These are phyloP conservation scores for Belgica antarctica DNA, from an alignment of 2,888 invertebrate species.

Conservation along the genomic window DNA sequence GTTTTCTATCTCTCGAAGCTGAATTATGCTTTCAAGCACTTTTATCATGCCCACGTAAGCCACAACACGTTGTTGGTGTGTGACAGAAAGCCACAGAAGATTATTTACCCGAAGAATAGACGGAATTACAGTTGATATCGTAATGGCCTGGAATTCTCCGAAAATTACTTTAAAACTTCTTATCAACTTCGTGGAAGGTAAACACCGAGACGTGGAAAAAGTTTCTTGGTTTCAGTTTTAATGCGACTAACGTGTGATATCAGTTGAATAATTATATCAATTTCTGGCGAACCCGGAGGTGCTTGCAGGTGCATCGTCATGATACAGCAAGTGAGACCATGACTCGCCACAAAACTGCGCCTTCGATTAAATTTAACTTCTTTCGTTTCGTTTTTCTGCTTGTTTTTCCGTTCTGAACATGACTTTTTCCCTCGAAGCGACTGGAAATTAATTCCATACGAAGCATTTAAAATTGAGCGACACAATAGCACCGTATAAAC, in stretches of 20 bases:
- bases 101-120: constrained; percentile 21
- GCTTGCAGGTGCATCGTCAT: constrained; percentile 24
- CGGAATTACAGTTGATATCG: constrained; percentile 20
- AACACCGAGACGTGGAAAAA: background rate
- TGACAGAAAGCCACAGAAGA: constrained; percentile 21
- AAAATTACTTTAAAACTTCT: constrained; percentile 1
- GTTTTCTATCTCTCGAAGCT: constrained; percentile 8
- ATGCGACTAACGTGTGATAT: constrained; percentile 1
- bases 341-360: background rate
- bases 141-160: constrained; percentile 6
- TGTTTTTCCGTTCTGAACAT: constrained; percentile 11
- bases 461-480: background rate
- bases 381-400: too few species aligned
- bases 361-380: constrained; percentile 12
- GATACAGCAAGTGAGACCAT: background rate
- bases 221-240: too few species aligned
- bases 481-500: constrained; percentile 17
- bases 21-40: constrained; percentile 20
- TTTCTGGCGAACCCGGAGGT: background rate
- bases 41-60: constrained; percentile 24
- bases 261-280: constrained; percentile 5
- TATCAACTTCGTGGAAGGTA: background rate
- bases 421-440: constrained; percentile 8
- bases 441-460: constrained; percentile 24
- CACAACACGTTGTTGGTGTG: constrained; percentile 32